A percentile compares a stretch with the other conserved stretches of the same genome.
phyloP scores from a whole-genome alignment of 2,113 vertebrate genomes.

The Barnardius zonarius region DNA sequence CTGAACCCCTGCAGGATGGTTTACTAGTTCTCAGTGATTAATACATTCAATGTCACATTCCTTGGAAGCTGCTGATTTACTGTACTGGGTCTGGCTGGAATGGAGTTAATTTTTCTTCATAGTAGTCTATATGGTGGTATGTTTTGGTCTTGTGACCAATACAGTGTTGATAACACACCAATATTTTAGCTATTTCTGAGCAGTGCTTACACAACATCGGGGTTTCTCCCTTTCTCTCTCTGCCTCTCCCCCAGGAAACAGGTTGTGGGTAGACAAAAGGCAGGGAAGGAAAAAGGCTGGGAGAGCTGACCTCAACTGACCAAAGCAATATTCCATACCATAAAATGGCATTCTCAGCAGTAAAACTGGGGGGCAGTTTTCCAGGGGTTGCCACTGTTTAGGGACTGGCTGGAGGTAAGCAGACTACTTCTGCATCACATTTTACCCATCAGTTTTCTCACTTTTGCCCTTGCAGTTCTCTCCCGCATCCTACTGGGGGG shows the following conservation, averaged over 20 bases:
- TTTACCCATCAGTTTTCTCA: neutral
- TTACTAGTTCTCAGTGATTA: neutral
- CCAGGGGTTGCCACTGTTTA: neutral
- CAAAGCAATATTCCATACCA: neutral
- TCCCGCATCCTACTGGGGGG: neutral
- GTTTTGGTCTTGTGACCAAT: neutral
- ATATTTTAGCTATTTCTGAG: neutral
- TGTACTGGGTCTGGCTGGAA: neutral
- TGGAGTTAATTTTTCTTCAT: neutral
- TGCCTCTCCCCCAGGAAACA: neutral
- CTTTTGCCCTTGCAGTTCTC: neutral
- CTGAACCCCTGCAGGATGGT: neutral
- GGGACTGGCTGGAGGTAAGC: neutral
- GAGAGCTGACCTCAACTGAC: neutral
- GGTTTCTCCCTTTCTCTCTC: neutral
- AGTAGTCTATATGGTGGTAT: neutral
- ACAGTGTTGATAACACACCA: neutral
- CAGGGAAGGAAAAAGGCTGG: neutral
- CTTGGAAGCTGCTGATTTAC: neutral
- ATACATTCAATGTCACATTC: neutral
- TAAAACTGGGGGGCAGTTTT: neutral
- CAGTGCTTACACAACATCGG: neutral
- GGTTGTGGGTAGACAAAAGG: fast-evolving
- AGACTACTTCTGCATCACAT: neutral
- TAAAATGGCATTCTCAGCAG: neutral